These are phyloP conservation scores for Bovichtus diacanthus DNA, from an alignment of 2,797 vertebrate genomes.

Conservation along the genomic window DNA sequence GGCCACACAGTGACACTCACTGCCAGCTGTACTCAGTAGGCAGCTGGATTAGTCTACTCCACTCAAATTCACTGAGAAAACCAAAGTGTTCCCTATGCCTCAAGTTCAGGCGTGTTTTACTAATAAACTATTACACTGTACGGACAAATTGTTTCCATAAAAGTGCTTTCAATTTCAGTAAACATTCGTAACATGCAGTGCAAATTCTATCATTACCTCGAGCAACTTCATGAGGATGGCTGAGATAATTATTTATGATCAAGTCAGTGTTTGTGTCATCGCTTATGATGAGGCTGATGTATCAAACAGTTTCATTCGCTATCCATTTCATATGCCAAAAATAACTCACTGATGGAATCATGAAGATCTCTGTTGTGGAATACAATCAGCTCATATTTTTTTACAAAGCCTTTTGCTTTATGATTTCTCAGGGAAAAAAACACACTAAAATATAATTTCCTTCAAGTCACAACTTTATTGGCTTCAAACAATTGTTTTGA, in stretches of 20 bases:
- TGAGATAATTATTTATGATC: conserved; percentile 1
- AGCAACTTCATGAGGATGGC: background rate
- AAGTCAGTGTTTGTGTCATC: conserved; percentile 5
- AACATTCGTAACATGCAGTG: background rate
- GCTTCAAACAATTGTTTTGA: background rate
- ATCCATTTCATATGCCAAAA: conserved; percentile 3
- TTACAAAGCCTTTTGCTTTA: background rate
- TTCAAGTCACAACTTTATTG: background rate
- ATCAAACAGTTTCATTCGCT: background rate
- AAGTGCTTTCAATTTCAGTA: conserved; percentile 3
- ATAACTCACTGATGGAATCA: background rate
- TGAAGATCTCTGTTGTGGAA: background rate
- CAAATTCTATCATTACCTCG: background rate
- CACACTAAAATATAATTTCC: background rate
- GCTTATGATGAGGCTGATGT: background rate
- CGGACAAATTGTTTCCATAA: background rate
- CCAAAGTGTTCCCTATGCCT: background rate
- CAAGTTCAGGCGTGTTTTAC: background rate
- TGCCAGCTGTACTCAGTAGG: conserved; percentile 26
- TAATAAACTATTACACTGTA: background rate
- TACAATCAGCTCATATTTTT: background rate
- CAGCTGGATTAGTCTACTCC: conserved; percentile 21
- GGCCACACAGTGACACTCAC: conserved; percentile 25
- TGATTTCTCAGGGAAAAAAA: background rate
- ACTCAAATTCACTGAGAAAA: conserved; percentile 11